Base-by-base conservation (phyloP, 2,888 invertebrate species). In the Ectobius pallidus region DNA sequence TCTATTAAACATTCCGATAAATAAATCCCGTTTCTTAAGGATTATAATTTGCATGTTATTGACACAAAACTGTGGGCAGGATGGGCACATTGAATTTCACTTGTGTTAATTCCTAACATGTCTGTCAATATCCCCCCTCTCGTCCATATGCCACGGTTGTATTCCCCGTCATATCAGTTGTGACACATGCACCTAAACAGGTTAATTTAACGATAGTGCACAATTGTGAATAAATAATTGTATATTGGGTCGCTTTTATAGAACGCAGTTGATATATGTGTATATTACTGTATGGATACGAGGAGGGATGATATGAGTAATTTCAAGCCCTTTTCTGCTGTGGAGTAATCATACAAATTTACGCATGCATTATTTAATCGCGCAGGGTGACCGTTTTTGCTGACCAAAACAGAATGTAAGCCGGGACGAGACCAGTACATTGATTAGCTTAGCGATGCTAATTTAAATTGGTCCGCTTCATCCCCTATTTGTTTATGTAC, bases 321-420 rank as follows among this genome's bases (percentile, higher is more conserved):
- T 65, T 65, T 30, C 55, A 69, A 39, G 58, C 67, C 72, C 68
- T 68, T 72, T 72, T 72, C 68, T 72, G 68, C 62, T 65, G 27
- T 27, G 65, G 72, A 72, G 72, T 67, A 72, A 72, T 72, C 71
- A 72, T 67, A 72, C 71, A 72, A 72, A 72, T 72, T 72, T 58
- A 68, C 71, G 67, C 67, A 55, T 72, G 71, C 71, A 72, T 72
- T 72, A 72, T 72, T 72, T 71, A 71, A 71, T 71, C 62, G 70
- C 32, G 70, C 25, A 62, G 70, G 70, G 70, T 71, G 71, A 63
- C 63, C 62, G 70, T 65, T 71, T 71, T 49, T 71, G 71, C 71
- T 71, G 71, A 71, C 71, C 71, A 63, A 71, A 71, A 71, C 71
- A 42, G 49, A 71, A 71, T 71, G 46, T 42, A 71, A 71, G 63